These are phyloP conservation scores for Hydrolagus affinis DNA, from an alignment of 2,113 vertebrate genomes.

Conservation along the genomic window DNA sequence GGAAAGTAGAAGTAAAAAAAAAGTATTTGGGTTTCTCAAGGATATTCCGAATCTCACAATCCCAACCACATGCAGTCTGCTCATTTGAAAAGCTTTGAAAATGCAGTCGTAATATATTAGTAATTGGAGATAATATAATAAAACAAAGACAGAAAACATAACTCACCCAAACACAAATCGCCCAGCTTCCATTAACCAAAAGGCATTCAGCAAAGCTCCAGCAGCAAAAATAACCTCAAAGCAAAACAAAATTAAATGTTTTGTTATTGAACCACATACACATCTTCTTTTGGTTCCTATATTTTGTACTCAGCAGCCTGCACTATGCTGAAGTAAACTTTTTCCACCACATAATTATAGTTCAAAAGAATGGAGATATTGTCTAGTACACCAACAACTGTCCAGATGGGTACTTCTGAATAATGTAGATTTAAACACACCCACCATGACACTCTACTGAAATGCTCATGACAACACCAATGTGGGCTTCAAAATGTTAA, in stretches of 20 bases:
- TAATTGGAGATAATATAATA: background rate
- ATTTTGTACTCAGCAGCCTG: background rate
- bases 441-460: no score
- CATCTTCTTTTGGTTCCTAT: background rate
- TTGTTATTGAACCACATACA: background rate
- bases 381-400: no score
- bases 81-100: background rate
- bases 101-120: background rate
- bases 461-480: no score
- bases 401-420: no score
- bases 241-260: background rate
- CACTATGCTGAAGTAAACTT: no score
- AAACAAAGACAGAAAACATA: background rate
- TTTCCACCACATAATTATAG: background rate
- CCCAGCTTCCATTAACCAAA: slow-evolving; percentile 86
- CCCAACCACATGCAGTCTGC: no score
- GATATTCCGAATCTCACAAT: no score
- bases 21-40: no score
- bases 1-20: no score
- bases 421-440: no score
- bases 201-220: slow-evolving; percentile 68
- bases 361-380: no score
- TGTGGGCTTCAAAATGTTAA: no score
- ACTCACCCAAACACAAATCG: slow-evolving; percentile 95
- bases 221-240: slow-evolving; percentile 78